phyloP scores from a whole-genome alignment of 2,888 invertebrate species.

The Protodeltote pygarga region DNA sequence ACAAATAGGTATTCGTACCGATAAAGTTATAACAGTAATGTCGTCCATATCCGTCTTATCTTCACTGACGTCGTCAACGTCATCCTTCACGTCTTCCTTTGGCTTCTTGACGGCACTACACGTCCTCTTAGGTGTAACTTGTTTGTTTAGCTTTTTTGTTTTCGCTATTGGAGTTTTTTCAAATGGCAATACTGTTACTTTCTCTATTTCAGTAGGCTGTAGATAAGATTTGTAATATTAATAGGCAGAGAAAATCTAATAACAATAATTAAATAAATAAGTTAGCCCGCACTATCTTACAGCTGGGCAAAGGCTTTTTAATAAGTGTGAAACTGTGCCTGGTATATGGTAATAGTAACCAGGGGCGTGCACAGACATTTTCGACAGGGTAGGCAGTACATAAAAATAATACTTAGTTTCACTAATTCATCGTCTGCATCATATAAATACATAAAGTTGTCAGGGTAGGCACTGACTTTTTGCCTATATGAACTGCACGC shows the following conservation, averaged over 20 bases:
- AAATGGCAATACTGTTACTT: not conserved
- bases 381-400: no score
- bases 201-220: constrained; percentile 12
- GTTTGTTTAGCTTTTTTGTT: constrained; percentile 55
- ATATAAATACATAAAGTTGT: no score
- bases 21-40: constrained; percentile 61
- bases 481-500: no score
- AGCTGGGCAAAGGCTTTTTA: no score
- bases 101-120: constrained; percentile 1
- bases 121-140: constrained; percentile 56
- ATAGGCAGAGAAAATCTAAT: not conserved
- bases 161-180: constrained; percentile 15
- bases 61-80: constrained; percentile 19
- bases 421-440: no score
- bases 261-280: no score
- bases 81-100: not conserved
- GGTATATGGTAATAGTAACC: no score
- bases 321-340: no score
- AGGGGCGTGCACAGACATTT: no score
- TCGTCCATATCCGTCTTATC: constrained; percentile 63
- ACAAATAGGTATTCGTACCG: constrained; percentile 51
- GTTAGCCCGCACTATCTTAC: no score
- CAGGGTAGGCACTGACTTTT: no score
- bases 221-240: not conserved
- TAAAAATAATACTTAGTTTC: no score